Evolutionary conservation across 1,140 invertebrate species (phyloP).

Genomic region (fruit fly (Drosophila melanogaster)): DNA sequence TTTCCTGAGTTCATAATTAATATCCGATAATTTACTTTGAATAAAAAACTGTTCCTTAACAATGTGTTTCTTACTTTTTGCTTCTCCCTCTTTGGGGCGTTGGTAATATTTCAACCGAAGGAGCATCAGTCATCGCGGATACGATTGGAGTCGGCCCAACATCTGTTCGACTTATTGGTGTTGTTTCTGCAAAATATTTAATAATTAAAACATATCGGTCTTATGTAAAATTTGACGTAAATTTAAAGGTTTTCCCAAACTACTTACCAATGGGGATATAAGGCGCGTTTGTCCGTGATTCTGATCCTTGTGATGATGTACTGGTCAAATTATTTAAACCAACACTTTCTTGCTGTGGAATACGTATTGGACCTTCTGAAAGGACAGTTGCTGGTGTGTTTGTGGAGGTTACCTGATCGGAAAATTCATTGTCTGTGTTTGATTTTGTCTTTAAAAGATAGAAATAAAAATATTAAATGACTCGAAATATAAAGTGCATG

Average conservation of each 20-base stretch:
- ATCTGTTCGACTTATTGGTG: conserved; percentile 46
- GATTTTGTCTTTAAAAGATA: conserved; percentile 39
- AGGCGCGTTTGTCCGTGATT: conserved; percentile 26
- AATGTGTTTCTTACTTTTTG: conserved; percentile 68
- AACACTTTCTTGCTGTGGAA: conserved; percentile 38
- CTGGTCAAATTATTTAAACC: conserved; percentile 26
- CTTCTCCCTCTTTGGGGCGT: conserved; percentile 64
- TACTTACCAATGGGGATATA: conserved; percentile 37
- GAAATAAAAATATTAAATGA: too few relatives aligned
- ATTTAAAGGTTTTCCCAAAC: neutral
- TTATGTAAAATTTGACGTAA: too few relatives aligned
- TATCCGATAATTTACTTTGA: too few relatives aligned
- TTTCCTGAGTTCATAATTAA: too few relatives aligned
- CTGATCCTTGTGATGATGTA: conserved; percentile 27
- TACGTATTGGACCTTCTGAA: conserved; percentile 37
- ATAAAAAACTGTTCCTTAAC: too few relatives aligned
- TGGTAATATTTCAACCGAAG: conserved; percentile 80
- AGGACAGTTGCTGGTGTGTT: conserved; percentile 11
- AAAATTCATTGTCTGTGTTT: conserved; percentile 54
- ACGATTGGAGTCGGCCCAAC: conserved; percentile 69
- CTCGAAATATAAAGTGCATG: neutral
- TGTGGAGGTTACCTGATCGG: conserved; percentile 35
- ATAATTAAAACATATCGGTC: too few relatives aligned
- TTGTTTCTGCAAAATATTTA: conserved; percentile 40
- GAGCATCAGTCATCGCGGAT: conserved; percentile 79